Evolutionary conservation across 2,113 vertebrate species (phyloP), one percentile per base, ranked within the genome.

Genomic region (Tringa solitaria): DNA sequence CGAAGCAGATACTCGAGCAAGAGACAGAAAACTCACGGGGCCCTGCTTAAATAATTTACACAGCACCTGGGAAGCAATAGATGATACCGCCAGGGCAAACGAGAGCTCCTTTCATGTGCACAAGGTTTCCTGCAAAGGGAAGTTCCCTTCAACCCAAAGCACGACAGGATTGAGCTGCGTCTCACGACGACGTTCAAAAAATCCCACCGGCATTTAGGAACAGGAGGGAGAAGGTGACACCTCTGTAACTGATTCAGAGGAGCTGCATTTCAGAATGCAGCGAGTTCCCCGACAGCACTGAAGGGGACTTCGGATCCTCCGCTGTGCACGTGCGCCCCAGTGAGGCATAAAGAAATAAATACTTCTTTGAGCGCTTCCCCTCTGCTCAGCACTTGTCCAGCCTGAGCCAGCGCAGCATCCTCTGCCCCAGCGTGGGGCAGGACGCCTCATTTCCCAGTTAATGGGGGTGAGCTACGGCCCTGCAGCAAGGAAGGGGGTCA

Each of bases 101-200:
- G 1, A 23, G 30, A 83, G 82, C 37, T 75, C 33, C 65, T 69
- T 70, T 74, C 35, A 35, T 10, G 51, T 28, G 53, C 77, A 46
- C 23, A 21, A 77, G 61, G 84, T 51, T 74, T 84, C 73, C 87
- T 93, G 76, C 51, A 74, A 89, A 69, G 54, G 61, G 72, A 93
- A 81, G 50, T 16, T 75, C 59, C 59, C 67, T 77, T 69, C 61
- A 81, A 78, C 72, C 33, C 18, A 9, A 88, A 72, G 53, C 16
- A 12, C 30, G 13, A 20, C 0, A 4, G 72, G n/a, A 57, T 10
- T 28, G 56, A 91, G 69, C 65, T 68, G 59, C 69, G 45, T 18
- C 74, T 73, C 70, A 11, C 27, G 59, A 74, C 35, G 48, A 48
- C 33, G 19, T 24, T 51, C 57, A 41, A 33, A 41, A 30, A 74